Evolutionary conservation across 2,797 vertebrate genomes (phyloP).

Genomic region (Hippoglossus hippoglossus): DNA sequence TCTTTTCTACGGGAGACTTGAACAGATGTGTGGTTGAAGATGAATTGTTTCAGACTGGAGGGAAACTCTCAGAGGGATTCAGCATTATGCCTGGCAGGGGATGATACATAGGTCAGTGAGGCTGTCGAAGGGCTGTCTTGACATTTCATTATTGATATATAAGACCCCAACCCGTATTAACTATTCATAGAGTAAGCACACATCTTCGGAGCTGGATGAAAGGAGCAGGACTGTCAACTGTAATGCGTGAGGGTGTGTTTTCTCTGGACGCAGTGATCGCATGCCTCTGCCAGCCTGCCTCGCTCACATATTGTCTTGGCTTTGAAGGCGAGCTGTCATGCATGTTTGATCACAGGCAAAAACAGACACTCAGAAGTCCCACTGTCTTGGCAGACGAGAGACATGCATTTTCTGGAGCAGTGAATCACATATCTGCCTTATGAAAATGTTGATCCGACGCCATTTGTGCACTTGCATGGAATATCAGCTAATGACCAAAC

Average conservation of each 20-base stretch:
- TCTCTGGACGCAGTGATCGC: constrained; percentile 60
- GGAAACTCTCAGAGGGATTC: constrained; percentile 34
- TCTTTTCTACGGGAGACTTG: constrained; percentile 22
- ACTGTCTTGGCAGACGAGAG: constrained; percentile 54
- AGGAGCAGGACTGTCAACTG: constrained; percentile 51
- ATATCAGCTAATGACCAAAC: constrained; percentile 74
- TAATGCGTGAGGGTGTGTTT: constrained; percentile 57
- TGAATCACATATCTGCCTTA: constrained; percentile 51
- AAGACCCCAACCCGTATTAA: constrained; percentile 51
- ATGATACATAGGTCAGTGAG: constrained; percentile 43
- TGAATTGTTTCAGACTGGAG: constrained; percentile 28
- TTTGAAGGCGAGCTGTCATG: constrained; percentile 82
- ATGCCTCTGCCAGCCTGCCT: constrained; percentile 55
- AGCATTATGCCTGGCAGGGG: constrained; percentile 9
- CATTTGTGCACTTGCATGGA: constrained; percentile 43
- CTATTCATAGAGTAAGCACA: constrained; percentile 49
- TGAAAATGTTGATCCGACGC: constrained; percentile 60
- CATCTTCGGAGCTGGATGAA: constrained; percentile 49
- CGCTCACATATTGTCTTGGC: constrained; percentile 71
- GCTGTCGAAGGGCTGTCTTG: constrained; percentile 27
- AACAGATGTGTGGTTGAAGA: constrained; percentile 52
- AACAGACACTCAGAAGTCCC: constrained; percentile 67
- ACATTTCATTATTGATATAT: constrained; percentile 58
- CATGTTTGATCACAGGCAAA: constrained; percentile 82
- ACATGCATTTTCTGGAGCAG: constrained; percentile 52